Percentiles rank a stretch among this genome's conserved stretches.
phyloP scores from a whole-genome alignment of 2,797 vertebrate species.

The Sciurus carolinensis region DNA sequence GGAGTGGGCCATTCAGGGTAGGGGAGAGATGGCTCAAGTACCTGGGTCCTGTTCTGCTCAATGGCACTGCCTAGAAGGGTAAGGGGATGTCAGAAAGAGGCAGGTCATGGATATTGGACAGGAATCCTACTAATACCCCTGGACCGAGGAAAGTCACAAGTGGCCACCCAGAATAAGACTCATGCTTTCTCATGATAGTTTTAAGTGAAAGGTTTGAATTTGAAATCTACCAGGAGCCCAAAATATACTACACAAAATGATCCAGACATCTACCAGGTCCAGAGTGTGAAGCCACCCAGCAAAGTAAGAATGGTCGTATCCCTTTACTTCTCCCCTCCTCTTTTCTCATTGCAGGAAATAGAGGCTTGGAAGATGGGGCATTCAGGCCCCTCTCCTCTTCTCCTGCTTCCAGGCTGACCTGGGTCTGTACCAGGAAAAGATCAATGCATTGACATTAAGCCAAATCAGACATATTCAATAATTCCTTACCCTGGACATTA shows the following conservation, averaged over 20 bases:
- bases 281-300: neutral
- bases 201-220: neutral
- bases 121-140: neutral
- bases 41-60: neutral
- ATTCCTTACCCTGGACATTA: neutral
- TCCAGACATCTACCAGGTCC: neutral
- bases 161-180: neutral
- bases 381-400: neutral
- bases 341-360: neutral
- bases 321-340: neutral
- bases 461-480: neutral
- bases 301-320: neutral
- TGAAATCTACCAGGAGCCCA: neutral
- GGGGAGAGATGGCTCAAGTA: neutral
- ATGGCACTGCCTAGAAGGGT: neutral
- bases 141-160: neutral
- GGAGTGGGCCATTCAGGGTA: fast-evolving
- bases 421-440: neutral
- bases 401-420: neutral
- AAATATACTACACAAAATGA: neutral
- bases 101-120: fast-evolving
- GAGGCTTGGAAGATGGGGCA: neutral
- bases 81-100: neutral
- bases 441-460: neutral
- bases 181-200: neutral